Evolutionary conservation across 1,140 invertebrate genomes (phyloP).

Genomic region (Heliconius hewitsoni): DNA sequence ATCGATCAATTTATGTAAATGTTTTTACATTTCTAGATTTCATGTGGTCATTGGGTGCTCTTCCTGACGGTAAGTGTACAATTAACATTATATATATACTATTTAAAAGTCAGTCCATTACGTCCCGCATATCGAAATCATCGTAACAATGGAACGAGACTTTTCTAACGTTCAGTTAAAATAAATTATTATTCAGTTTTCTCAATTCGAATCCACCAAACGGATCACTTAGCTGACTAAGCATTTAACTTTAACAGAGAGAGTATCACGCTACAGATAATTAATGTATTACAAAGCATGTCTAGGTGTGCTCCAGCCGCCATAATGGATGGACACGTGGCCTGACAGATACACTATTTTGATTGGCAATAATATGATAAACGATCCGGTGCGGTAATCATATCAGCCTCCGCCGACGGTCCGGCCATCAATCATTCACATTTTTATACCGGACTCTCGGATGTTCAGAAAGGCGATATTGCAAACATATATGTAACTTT

Average conservation of each 20-base stretch:
- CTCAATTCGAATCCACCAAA: slow-evolving; percentile 44
- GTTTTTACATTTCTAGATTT: slow-evolving; percentile 95
- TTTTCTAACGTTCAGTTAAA: background rate
- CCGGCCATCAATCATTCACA: slow-evolving; percentile 67
- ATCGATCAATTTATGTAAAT: slow-evolving; percentile 81
- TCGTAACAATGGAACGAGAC: slow-evolving; percentile 36
- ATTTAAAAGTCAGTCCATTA: slow-evolving; percentile 54
- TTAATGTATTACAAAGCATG: slow-evolving; percentile 58
- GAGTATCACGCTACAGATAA: slow-evolving; percentile 56
- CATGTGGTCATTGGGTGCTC: slow-evolving; percentile 98
- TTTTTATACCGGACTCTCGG: slow-evolving; percentile 57
- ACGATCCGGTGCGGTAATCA: slow-evolving; percentile 73
- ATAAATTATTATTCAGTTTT: slow-evolving; percentile 27
- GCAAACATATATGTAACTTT: slow-evolving; percentile 42
- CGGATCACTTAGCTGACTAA: slow-evolving; percentile 57
- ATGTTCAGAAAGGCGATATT: slow-evolving; percentile 56
- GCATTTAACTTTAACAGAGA: slow-evolving; percentile 56
- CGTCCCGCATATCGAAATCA: slow-evolving; percentile 55
- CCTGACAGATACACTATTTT: slow-evolving; percentile 81
- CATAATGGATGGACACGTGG: slow-evolving; percentile 67
- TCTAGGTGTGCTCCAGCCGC: slow-evolving; percentile 55
- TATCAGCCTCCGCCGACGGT: slow-evolving; percentile 66
- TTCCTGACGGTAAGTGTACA: slow-evolving; percentile 94
- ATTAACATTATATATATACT: slow-evolving; percentile 57
- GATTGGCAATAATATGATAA: slow-evolving; percentile 81